Evolutionary conservation across 1,140 invertebrate genomes (phyloP).

Genomic region (Trachymyrmex septentrionalis): DNA sequence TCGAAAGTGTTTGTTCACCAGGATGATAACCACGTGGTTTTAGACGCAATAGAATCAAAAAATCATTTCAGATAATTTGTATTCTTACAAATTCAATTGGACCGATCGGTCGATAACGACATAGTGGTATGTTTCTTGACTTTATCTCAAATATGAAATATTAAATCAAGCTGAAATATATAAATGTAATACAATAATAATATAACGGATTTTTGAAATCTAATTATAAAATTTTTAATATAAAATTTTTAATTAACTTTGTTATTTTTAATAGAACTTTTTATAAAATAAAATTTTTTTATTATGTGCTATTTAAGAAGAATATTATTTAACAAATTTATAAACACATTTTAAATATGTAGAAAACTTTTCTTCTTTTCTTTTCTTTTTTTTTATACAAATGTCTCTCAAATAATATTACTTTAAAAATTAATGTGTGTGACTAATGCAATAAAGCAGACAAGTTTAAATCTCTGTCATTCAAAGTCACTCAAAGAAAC

Average conservation of each 20-base stretch:
- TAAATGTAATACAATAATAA: too few species aligned
- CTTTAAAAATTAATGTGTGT: conserved; percentile 24
- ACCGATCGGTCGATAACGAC: conserved; percentile 19
- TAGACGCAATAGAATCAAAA: conserved; percentile 24
- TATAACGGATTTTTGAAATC: too few species aligned
- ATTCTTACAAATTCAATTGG: conserved; percentile 27
- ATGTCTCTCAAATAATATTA: neutral
- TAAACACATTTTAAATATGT: neutral
- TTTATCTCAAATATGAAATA: neutral
- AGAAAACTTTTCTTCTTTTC: neutral
- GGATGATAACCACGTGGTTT: conserved; percentile 60
- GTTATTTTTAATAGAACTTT: neutral
- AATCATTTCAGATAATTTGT: conserved; percentile 24
- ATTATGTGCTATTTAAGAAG: neutral
- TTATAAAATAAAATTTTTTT: neutral
- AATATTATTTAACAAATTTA: neutral
- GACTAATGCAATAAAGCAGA: neutral
- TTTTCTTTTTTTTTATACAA: neutral
- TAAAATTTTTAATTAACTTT: neutral
- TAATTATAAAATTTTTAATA: too few species aligned
- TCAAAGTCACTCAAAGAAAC: conserved; percentile 41
- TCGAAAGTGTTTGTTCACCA: conserved; percentile 56
- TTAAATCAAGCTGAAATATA: too few species aligned
- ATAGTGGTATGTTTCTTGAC: conserved; percentile 22
- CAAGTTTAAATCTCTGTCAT: neutral